Base-by-base conservation (phyloP, 2,888 invertebrate species). In the Oligia strigilis region DNA sequence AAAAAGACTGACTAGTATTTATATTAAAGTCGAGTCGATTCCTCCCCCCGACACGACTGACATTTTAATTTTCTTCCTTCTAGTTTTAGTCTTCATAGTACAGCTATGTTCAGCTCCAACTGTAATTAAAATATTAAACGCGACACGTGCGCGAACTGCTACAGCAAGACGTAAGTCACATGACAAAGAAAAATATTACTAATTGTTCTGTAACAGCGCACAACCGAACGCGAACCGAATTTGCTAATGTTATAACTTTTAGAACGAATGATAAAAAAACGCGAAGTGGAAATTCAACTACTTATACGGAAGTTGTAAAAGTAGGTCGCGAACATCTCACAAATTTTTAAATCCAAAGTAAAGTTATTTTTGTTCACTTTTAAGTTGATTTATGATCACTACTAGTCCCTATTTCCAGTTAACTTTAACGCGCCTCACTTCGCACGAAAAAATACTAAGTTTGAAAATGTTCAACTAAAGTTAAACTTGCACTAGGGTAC, bases 1-100 rank as follows among this genome's bases (percentile, higher is more conserved):
- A 98, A 98, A 98, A 98, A 98, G 98, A 98, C 98, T 98, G 98
- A 98, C 98, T 98, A 93, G 14, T 87, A 92, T 93, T 46, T 46
- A 92, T 81, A 89, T 90, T 95, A 96, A 95, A 98, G 98, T 97
- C 98, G 92, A 97, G 98, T 97, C 98, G 95, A 96, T 97, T 97
- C 96, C 98, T 98, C 98, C 97, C 98, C 97, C 98, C 98, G 97
- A 98, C 94, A 95, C 95, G 93, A 93, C 93, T 90, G 94, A 95
- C 97, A 96, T 91, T 84, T 87, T 76, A 70, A 60, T 90, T 83
- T 91, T 91, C 93, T 82, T 88, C 92, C 89, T 93, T 92, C 89
- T 29, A 29, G 29, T 29, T 29, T 29, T 81, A 75, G 72, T 87
- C 83, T 91, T 91, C 86, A 72, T 86, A 86, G 82, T 79, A 86